Evolutionary conservation across 2,888 invertebrate genomes (phyloP), one percentile per base, ranked within the genome.

Genomic region (Eristalis arbustorum): DNA sequence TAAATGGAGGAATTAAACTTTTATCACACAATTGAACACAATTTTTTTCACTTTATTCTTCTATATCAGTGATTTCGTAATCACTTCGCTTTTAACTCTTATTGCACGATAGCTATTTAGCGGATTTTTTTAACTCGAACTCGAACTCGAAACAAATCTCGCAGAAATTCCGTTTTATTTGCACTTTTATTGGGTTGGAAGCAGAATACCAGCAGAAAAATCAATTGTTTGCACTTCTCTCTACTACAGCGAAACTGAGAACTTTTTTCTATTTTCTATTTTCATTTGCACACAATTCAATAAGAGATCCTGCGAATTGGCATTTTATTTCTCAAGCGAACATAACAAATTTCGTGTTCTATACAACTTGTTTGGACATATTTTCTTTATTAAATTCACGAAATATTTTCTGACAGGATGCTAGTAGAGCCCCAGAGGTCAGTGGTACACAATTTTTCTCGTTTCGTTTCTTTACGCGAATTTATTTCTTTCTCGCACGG

Each of bases 1-100:
- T 87, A 79, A 75, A 64, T 85, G 69, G 73, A 18, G 22, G 75
- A 80, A 67, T 64, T 83, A 57, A 23, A 57, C 67, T 71, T 66
- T 56, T 84, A 85, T 85, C 85, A 85, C 85, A 85, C 82, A 77
- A 82, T 77, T 85, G 85, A 85, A 85, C 85, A 85, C 85, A 85
- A 83, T 82, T 78, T 87, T 73, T 79, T 74, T 74, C 31, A 73
- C 49, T 68, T 62, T 57, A 42, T 75, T 31, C 57, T 42, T 79
- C 28, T 77, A 64, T 40, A 73, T 78, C 61, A 59, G 56, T 71
- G 83, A 72, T 87, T 78, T 82, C 85, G 81, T 85, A 85, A 81
- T 81, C 76, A 77, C 63, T 23, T 72, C 64, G 18, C 68, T 18
- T 68, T 28, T 74, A 23, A 71, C 40, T 73, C 75, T 62, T 79